phyloP scores from a whole-genome alignment of 2,888 invertebrate genomes.

The Antitype chi region DNA sequence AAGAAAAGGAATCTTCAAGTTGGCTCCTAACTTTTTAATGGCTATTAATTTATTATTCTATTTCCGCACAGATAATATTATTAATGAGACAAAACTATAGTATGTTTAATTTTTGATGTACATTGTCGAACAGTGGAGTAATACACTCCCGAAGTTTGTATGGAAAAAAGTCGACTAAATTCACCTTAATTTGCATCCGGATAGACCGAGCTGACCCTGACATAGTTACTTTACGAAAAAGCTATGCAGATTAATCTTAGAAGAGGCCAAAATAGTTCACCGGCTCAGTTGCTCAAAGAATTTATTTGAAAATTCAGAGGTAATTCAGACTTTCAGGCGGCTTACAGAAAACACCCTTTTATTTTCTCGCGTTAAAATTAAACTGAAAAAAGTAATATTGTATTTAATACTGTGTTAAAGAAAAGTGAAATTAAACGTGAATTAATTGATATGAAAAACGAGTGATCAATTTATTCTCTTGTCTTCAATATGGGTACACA shows the following conservation, averaged over 20 bases:
- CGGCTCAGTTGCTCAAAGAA: not conserved
- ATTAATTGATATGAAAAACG: constrained; percentile 17
- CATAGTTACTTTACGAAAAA: not conserved
- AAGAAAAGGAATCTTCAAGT: too few species aligned
- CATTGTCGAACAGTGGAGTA: too few species aligned
- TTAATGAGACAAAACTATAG: too few species aligned
- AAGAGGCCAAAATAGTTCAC: not conserved
- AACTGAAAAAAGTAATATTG: not conserved
- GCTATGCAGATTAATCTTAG: not conserved
- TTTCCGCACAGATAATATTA: too few species aligned
- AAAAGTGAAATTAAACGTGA: not conserved
- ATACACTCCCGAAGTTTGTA: too few species aligned
- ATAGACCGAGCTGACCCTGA: not conserved
- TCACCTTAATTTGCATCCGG: too few species aligned
- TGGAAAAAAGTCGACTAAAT: too few species aligned
- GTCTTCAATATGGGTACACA: not conserved
- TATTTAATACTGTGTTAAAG: constrained; percentile 4
- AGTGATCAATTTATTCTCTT: constrained; percentile 20
- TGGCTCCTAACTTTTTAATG: too few species aligned
- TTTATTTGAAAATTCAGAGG: not conserved
- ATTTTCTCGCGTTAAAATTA: not conserved
- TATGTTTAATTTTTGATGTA: too few species aligned
- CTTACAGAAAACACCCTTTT: not conserved
- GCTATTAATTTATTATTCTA: too few species aligned
- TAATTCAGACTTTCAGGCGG: not conserved